Percentiles rank a stretch among this genome's conserved stretches.
These are phyloP conservation scores for Hartigia nigra DNA, from an alignment of 2,888 invertebrate species.

Conservation along the genomic window DNA sequence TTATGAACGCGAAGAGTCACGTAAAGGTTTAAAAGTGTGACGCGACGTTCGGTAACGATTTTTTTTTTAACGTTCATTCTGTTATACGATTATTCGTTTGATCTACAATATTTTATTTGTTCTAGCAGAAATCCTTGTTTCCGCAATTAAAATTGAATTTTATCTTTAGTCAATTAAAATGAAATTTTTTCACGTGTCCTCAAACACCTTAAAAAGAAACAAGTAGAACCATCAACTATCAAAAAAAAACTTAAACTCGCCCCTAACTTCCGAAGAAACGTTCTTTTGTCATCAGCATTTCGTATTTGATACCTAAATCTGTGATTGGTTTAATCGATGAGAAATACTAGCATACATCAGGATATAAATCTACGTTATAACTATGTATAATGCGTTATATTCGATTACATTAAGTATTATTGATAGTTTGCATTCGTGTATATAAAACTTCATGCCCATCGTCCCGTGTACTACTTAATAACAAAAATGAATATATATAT, in stretches of 20 bases:
- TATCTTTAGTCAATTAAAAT: not conserved
- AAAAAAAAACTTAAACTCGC: not conserved
- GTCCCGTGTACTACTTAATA: not conserved
- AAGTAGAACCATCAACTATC: no score
- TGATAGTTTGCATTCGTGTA: not conserved
- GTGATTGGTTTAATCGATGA: not conserved
- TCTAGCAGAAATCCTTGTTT: not conserved
- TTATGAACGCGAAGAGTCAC: not conserved
- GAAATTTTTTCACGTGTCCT: not conserved
- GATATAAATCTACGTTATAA: not conserved
- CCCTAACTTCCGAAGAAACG: not conserved
- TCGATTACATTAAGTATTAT: conserved; percentile 5
- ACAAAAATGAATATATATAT: not conserved
- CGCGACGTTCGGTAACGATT: not conserved
- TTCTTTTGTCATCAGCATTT: not conserved
- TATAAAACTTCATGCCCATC: not conserved
- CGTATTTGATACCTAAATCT: not conserved
- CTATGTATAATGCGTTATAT: not conserved
- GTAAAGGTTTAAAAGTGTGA: no score
- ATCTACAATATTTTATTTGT: not conserved
- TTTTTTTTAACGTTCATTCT: not conserved
- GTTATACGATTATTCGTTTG: not conserved
- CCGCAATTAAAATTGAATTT: not conserved
- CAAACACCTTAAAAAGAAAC: no score
- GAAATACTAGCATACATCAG: not conserved